Evolutionary conservation across 2,888 invertebrate genomes (phyloP), one percentile per base, ranked within the genome.

Genomic region (Rhingia rostrata): DNA sequence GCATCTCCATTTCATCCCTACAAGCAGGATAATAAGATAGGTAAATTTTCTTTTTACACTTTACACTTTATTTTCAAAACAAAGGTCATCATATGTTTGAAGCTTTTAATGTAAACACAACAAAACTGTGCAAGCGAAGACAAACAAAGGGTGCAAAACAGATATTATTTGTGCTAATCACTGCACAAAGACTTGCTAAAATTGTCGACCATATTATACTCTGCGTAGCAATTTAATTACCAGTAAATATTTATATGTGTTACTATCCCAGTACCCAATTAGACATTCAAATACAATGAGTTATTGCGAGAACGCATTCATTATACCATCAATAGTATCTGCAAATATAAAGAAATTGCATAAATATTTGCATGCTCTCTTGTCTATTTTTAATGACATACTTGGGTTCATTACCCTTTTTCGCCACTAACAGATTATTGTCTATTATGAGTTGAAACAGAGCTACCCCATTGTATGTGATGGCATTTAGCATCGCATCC

Each of bases 121-220:
- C 33, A 41, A 32, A 49, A 32, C 33, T 39, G 39, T 37, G 43
- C 61, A 22, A 22, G 2, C 22, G 49, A 63, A 78, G 70, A 72
- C 73, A 79, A 64, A 56, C 51, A 60, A 22, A 41, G 70, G 41
- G 43, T 33, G 60, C 43, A 53, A 41, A 73, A 53, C 61, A 67
- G 7, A 37, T 45, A 77, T 61, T 54, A 49, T 63, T 67, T 47
- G n/a, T 22, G 74, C 12, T 74, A 66, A 74, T 61, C 37, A 51
- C 14, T 61, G 61, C 61, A 69, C 67, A 80, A 61, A 63, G 61
- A 67, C 67, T 53, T 61, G 80, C 74, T 61, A 80, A 81, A 81
- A 58, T 75, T 75, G 58, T 64, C 75, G 63, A 58, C 75, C 69
- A 81, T 74, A 81, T 74, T 67, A 35, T 56, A 63, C 32, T 41